Evolutionary conservation across 2,888 invertebrate genomes (phyloP).

Genomic region (Euplagia quadripunctaria): DNA sequence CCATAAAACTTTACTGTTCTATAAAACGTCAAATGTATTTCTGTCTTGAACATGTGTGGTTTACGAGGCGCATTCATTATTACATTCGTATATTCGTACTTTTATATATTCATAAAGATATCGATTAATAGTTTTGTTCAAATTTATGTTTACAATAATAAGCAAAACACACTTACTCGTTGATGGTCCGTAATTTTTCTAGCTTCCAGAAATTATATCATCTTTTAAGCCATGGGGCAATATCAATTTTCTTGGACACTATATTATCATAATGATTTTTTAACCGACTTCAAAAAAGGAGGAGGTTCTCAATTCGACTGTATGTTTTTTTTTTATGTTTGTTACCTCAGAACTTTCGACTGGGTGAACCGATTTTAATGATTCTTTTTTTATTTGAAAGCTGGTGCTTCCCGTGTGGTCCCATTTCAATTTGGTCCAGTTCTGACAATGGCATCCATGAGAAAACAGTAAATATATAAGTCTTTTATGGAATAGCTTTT

Average conservation of each 20-base stretch:
- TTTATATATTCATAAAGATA: not conserved
- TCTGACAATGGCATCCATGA: too few species aligned
- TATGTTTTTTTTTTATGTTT: too few species aligned
- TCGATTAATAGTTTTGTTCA: not conserved
- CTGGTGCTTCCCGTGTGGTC: too few species aligned
- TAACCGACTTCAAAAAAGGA: too few species aligned
- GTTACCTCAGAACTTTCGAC: too few species aligned
- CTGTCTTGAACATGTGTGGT: slow-evolving; percentile 19
- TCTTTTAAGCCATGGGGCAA: not conserved
- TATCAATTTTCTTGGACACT: not conserved
- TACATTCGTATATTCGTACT: not conserved
- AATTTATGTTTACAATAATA: not conserved
- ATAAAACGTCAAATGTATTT: slow-evolving; percentile 27
- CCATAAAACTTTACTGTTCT: slow-evolving; percentile 42
- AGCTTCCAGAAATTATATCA: not conserved
- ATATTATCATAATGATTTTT: too few species aligned
- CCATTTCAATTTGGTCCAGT: too few species aligned
- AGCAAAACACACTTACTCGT: not conserved
- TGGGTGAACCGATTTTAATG: too few species aligned
- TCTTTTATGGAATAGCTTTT: too few species aligned
- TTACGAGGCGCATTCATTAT: slow-evolving; percentile 10
- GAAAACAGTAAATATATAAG: too few species aligned
- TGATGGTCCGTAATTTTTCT: not conserved
- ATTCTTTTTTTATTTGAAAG: too few species aligned
- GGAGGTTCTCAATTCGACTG: too few species aligned